A percentile compares a stretch with the other conserved stretches of the same genome.
Conservation (phyloP, 2,797 vertebrate species). For the Clarias platycephalus region DNA sequence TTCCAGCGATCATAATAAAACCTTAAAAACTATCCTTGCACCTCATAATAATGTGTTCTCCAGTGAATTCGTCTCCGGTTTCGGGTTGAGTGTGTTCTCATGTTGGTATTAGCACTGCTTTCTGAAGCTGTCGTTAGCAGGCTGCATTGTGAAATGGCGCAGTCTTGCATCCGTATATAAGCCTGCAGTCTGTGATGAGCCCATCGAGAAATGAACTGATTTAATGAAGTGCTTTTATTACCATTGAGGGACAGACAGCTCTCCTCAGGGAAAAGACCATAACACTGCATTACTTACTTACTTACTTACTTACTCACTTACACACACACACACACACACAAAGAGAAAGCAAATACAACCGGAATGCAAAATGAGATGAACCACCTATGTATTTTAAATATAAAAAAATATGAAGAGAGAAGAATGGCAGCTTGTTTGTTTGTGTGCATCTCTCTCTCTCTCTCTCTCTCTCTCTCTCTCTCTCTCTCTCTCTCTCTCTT, state of each 20-base stretch:
- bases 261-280: conserved; percentile 56
- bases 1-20: background rate
- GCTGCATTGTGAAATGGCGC: conserved; percentile 32
- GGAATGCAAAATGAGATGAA: conserved; percentile 21
- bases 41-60: background rate
- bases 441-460: background rate
- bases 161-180: conserved; percentile 44
- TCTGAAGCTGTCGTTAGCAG: conserved; percentile 10
- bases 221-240: conserved; percentile 75
- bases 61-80: conserved; percentile 20
- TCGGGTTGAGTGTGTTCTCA: conserved; percentile 11
- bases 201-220: conserved; percentile 67
- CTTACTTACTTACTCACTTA: conserved; percentile 16
- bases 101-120: background rate
- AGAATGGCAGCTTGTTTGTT: conserved; percentile 26
- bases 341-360: background rate
- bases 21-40: background rate
- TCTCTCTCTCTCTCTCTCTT: background rate
- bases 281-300: conserved; percentile 37
- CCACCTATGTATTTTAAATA: conserved; percentile 12
- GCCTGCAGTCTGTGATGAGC: conserved; percentile 52
- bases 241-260: conserved; percentile 58
- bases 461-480: background rate
- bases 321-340: background rate
- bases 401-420: conserved; percentile 1